Conservation (phyloP, 2,888 invertebrate genomes). For the Iselma pallidipennis region DNA sequence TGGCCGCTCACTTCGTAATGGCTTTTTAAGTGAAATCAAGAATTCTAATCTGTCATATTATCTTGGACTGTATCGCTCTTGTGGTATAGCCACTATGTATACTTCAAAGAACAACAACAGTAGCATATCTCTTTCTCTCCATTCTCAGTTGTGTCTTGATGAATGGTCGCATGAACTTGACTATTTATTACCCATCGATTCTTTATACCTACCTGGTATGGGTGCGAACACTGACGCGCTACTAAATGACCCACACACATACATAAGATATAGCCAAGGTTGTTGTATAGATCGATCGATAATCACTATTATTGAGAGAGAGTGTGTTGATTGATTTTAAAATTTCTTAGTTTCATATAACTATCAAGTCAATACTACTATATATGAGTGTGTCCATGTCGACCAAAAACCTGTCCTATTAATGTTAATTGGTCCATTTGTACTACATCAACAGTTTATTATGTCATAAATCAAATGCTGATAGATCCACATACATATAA, state of each 20-base stretch:
- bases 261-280: constrained; percentile 15
- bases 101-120: constrained; percentile 23
- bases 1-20: constrained; percentile 44
- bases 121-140: constrained; percentile 37
- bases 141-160: constrained; percentile 29
- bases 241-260: constrained; percentile 24
- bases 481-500: neutral
- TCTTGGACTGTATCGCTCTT: constrained; percentile 28
- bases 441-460: constrained; percentile 38
- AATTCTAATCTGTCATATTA: constrained; percentile 48
- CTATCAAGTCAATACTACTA: constrained; percentile 1
- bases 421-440: constrained; percentile 41
- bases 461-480: constrained; percentile 38
- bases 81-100: constrained; percentile 1
- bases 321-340: constrained; percentile 37
- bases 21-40: constrained; percentile 51
- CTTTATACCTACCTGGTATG: constrained; percentile 29
- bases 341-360: constrained; percentile 10
- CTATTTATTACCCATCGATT: constrained; percentile 35
- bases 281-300: constrained; percentile 37
- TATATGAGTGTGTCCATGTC: constrained; percentile 23
- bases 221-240: constrained; percentile 34
- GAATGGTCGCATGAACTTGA: constrained; percentile 37
- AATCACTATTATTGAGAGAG: constrained; percentile 40
- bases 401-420: constrained; percentile 37